Conservation (phyloP, 2,888 invertebrate genomes). For the Hydrotaea cyrtoneurina region DNA sequence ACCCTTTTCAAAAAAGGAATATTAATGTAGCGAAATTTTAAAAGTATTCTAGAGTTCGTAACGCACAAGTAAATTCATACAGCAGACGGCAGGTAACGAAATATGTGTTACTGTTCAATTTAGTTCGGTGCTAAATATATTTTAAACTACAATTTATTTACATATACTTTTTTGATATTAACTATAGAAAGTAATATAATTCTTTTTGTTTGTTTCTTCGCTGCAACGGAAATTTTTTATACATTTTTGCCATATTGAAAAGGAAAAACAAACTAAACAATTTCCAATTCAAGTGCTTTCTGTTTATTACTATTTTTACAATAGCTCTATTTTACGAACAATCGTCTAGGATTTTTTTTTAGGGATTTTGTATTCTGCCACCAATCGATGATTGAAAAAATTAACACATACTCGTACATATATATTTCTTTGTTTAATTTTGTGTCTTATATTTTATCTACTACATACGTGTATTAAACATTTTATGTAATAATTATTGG, state of each 20-base stretch:
- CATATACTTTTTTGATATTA: conserved; percentile 47
- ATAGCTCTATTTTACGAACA: conserved; percentile 31
- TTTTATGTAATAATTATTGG: conserved; percentile 61
- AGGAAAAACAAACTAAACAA: neutral
- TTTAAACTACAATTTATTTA: conserved; percentile 48
- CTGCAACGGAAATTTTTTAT: conserved; percentile 36
- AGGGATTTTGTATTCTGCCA: conserved; percentile 39
- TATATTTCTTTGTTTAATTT: conserved; percentile 45
- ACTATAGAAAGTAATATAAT: conserved; percentile 6
- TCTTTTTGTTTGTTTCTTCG: conserved; percentile 27
- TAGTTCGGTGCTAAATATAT: conserved; percentile 63
- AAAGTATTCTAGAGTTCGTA: conserved; percentile 53
- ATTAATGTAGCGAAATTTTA: conserved; percentile 36
- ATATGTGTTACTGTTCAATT: conserved; percentile 34
- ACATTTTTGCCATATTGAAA: conserved; percentile 51
- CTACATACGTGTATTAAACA: conserved; percentile 53
- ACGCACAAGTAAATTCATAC: conserved; percentile 55
- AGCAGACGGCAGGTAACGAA: conserved; percentile 1
- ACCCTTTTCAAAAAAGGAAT: conserved; percentile 30
- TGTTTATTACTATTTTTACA: conserved; percentile 36
- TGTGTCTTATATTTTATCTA: conserved; percentile 46
- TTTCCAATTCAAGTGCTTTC: neutral
- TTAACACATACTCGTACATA: neutral
- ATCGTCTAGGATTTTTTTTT: conserved; percentile 22
- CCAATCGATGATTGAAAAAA: conserved; percentile 17